Evolutionary conservation across 2,888 invertebrate species (phyloP), one percentile per base, ranked within the genome.

Genomic region (Catocala sponsa): DNA sequence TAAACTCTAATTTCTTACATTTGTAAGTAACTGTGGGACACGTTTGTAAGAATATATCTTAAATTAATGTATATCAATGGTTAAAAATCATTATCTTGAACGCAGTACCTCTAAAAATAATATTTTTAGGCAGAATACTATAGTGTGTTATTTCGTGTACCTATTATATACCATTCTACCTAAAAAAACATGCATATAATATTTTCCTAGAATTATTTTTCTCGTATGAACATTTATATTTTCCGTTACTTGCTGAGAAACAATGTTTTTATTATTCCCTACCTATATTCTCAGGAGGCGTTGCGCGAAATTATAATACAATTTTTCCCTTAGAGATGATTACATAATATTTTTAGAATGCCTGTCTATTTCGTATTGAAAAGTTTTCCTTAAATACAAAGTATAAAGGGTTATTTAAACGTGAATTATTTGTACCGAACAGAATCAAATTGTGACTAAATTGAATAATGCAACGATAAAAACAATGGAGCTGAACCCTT

Each of bases 401-500:
- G n/a, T 44, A 11, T 35, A 43, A 35, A 49, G 38, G 47, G 13
- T 48, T 55, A 32, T 25, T 25, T 25, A 4, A 15, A 44, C 32
- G 42, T 38, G 46, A 58, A 52, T 52, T 51, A 58, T 47, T 57
- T 35, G 32, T 2, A 6, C 13, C 0, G 41, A 59, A 55, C 50
- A 51, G 41, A 55, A 50, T 60, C 41, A n/a, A 55, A 60, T 60
- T 55, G 12, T 38, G 47, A 33, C 48, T 53, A 43, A 57, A 62
- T 49, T 53, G 52, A 57, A 62, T 57, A 53, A 53, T 57, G 53
- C 56, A 57, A 35, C 43, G 32, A 44, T 32, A 53, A 62, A 62
- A 57, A 62, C 48, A 62, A 53, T 57, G 56, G 38, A 49, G 44
- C 53, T n/a, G 49, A 33, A 71, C 78, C 78, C 78, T 76, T 56